Evolutionary conservation across 2,113 vertebrate genomes (phyloP).

Genomic region (Grus americana): DNA sequence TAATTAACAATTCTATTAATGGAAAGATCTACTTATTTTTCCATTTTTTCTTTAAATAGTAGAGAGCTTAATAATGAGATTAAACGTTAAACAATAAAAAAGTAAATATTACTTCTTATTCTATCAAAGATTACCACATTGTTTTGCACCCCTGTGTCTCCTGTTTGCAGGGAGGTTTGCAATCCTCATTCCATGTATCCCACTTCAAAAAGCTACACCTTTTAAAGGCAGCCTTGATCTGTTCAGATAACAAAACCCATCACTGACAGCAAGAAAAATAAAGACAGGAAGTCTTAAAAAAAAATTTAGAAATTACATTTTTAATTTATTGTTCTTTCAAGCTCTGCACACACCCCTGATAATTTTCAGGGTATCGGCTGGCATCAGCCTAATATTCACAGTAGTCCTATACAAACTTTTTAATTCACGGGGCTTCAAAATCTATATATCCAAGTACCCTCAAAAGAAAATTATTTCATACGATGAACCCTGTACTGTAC

Average conservation of each 20-base stretch:
- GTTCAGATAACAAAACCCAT: background rate
- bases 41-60: background rate
- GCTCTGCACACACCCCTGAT: background rate
- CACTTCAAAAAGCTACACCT: background rate
- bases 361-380: background rate
- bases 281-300: background rate
- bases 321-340: background rate
- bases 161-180: background rate
- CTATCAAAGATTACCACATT: background rate
- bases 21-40: background rate
- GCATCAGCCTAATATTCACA: background rate
- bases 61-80: background rate
- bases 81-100: background rate
- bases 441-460: background rate
- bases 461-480: background rate
- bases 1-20: background rate
- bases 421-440: background rate
- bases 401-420: background rate
- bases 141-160: background rate
- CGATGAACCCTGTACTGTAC: rapidly evolving
- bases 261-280: background rate
- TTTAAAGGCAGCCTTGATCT: background rate
- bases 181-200: background rate
- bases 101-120: background rate
- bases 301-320: background rate